Evolutionary conservation across 1,140 invertebrate species (phyloP), one percentile per base, ranked within the genome.

Genomic region (Sinonovacula constricta): DNA sequence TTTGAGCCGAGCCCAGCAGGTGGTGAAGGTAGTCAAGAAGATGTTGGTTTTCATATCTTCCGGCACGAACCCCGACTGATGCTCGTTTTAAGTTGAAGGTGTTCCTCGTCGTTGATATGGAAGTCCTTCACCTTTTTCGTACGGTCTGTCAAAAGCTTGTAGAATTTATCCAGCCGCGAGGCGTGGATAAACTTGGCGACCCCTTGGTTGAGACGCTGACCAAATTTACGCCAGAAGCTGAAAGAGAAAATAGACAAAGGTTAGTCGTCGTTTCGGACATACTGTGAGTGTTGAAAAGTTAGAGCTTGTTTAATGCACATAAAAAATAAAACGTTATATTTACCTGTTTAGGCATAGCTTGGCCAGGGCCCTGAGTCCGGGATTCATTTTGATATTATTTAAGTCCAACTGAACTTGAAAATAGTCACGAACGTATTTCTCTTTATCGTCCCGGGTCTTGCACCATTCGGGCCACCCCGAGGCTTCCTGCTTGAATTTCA

Each of bases 1-100:
- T 76, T 91, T 87, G 14, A 92, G 56, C 10, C 90, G 65, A 0
- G 90, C 91, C 66, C 90, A 87, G 18, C 88, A 83, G 0, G 91
- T 92, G 5, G 87, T 89, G 62, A 87, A 92, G 0, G 85, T 84
- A 1, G 90, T 89, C 2, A 91, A 78, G 14, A 86, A 78, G 5
- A 91, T 86, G 75, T 90, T 91, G 5, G 87, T 85, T n/a, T 81
- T 69, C 18, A 39, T 49, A 30, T 78, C 39, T 3, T 56, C n/a
- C n/a, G 66, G 34, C 4, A 69, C n/a, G 60, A 77, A 81, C 1
- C 67, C 59, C 1, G 26, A 15, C 3, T 60, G 31, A 26, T 76
- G 33, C 22, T 51, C 30, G 15, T 57, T 62, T 67, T 22, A 10
- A 81, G 28, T 24, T 56, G 45, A 5, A 76, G 10, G 3, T 15